These are phyloP conservation scores for Leucania comma DNA, from an alignment of 2,888 invertebrate species.

Conservation along the genomic window DNA sequence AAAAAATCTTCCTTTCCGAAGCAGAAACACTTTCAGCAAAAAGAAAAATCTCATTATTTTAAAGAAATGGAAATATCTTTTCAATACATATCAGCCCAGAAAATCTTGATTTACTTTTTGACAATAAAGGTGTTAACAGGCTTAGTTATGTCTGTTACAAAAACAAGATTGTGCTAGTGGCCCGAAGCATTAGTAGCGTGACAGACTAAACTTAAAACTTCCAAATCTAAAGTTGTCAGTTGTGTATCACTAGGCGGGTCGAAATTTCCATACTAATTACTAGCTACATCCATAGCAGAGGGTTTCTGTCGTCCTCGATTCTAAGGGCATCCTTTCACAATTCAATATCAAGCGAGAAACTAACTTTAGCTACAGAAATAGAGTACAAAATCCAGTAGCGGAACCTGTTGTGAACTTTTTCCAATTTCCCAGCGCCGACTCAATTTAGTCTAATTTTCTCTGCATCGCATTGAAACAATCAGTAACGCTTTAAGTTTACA, in stretches of 20 bases:
- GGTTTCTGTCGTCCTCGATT: slow-evolving; percentile 46
- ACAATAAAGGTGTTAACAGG: background rate
- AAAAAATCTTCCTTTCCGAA: slow-evolving; percentile 2
- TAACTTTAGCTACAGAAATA: slow-evolving; percentile 20
- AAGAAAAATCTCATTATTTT: slow-evolving; percentile 5
- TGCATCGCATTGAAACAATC: background rate
- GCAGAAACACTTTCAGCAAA: slow-evolving; percentile 1
- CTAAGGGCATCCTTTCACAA: slow-evolving; percentile 57
- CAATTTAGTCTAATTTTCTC: slow-evolving; percentile 21
- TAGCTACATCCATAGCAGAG: slow-evolving; percentile 48
- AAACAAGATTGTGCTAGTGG: background rate
- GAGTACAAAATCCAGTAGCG: slow-evolving; percentile 25
- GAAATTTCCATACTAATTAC: slow-evolving; percentile 68
- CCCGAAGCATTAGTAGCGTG: slow-evolving; percentile 20
- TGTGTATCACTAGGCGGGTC: slow-evolving; percentile 46
- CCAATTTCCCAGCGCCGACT: slow-evolving; percentile 2
- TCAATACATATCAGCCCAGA: background rate
- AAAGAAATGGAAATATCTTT: background rate
- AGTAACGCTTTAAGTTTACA: background rate
- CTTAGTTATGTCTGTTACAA: background rate
- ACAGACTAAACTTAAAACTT: slow-evolving; percentile 21
- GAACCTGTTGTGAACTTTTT: slow-evolving; percentile 7
- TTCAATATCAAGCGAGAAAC: slow-evolving; percentile 32
- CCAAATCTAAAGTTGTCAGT: slow-evolving; percentile 41
- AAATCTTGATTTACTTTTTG: background rate